Base-by-base conservation (phyloP, 2,797 vertebrate genomes). In the Sitta carolinensis region DNA sequence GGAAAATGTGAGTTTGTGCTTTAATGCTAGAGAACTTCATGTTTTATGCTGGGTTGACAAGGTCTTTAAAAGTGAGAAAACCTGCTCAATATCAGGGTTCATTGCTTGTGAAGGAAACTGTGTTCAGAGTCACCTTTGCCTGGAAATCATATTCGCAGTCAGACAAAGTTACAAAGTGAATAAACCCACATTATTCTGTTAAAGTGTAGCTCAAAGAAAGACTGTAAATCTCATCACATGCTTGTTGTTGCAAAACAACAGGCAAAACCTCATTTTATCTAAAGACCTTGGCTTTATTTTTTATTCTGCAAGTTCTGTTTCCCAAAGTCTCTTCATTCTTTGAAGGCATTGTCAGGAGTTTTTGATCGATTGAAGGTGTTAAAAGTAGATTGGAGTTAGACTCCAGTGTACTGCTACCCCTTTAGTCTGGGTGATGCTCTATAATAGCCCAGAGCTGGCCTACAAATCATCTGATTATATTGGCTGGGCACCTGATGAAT, bases 401-500 rank as follows among this genome's bases (percentile, higher is more conserved):
- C 61, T 93, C 73, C 10, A 66, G 76, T 7, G 18, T 85, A 52
- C 58, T 84, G 89, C 58, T 34, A 1, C 48, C 72, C n/a, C 36
- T 73, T 78, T 62, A 84, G 58, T 55, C 76, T 86, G 69, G 30
- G 40, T 90, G 73, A 48, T 81, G 57, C 66, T 94, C 54, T 78
- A 0, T 81, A 78, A 94, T 75, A 94, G 81, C 69, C 62, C 47
- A 90, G 51, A 92, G 69, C 51, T 75, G 47, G 27, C 45, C 47
- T 91, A 42, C 76, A 92, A 84, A 93, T 94, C 72, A 95, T 93
- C n/a, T 91, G 79, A 81, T 95, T 91, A 69, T 73, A 66, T 40
- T 27, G 27, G 30, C 62, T 86, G 87, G 58, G 76, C 84, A 55
- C 54, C 51, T 84, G 61, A 64, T 81, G 79, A 84, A 29, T 66